phyloP scores from a whole-genome alignment of 1,140 invertebrate genomes.

The Drosophila watanabei region DNA sequence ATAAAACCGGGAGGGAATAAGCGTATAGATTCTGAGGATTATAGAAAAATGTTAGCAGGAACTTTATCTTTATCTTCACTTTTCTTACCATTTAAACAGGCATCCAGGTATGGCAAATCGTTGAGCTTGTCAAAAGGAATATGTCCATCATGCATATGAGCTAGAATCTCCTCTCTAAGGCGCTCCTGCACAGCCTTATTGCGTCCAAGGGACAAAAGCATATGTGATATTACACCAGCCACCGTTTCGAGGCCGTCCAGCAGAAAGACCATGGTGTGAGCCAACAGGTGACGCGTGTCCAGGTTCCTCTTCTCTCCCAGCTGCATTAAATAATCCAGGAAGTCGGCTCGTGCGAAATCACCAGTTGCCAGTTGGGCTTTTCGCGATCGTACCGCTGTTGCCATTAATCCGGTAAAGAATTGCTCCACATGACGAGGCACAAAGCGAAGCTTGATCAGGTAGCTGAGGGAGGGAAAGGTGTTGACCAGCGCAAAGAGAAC shows the following conservation, averaged over 20 bases:
- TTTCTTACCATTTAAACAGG: constrained; percentile 64
- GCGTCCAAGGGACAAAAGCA: constrained; percentile 56
- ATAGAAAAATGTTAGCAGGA: neutral
- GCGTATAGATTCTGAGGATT: constrained; percentile 53
- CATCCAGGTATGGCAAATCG: constrained; percentile 71
- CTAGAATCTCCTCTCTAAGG: constrained; percentile 77
- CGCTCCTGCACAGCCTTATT: constrained; percentile 51
- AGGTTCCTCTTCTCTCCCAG: constrained; percentile 74
- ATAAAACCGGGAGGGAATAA: constrained; percentile 49
- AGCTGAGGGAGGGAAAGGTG: constrained; percentile 46
- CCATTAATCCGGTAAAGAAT: constrained; percentile 76
- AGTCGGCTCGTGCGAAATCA: constrained; percentile 74
- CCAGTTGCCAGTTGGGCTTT: constrained; percentile 38
- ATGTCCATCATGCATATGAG: constrained; percentile 39
- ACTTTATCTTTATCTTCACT: no score
- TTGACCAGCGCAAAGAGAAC: constrained; percentile 39
- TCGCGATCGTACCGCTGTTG: constrained; percentile 66
- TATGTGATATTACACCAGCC: constrained; percentile 48
- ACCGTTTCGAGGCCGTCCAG: constrained; percentile 78
- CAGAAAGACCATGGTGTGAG: constrained; percentile 64
- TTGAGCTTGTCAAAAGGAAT: constrained; percentile 58
- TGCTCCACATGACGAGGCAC: constrained; percentile 46
- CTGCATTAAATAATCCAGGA: constrained; percentile 80
- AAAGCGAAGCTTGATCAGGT: constrained; percentile 54
- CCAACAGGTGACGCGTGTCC: constrained; percentile 37